Evolutionary conservation across 2,888 invertebrate species (phyloP).

Genomic region (Napeogenes sylphis): DNA sequence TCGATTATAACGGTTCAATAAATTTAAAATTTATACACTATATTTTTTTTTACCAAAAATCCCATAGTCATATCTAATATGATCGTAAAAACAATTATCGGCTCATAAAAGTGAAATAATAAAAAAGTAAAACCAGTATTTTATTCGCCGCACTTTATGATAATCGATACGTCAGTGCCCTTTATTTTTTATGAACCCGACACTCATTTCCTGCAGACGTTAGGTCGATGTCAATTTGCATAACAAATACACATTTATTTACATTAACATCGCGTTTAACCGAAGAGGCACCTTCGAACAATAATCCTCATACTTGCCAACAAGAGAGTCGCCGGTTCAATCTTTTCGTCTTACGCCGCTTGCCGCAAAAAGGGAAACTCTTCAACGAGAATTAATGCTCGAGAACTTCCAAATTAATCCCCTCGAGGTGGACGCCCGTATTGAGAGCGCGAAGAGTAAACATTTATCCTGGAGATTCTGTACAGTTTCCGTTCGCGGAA

Average conservation of each 20-base stretch:
- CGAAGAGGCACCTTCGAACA: conserved; percentile 21
- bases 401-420: conserved; percentile 68
- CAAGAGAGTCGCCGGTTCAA: conserved; percentile 46
- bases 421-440: conserved; percentile 57
- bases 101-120: no score
- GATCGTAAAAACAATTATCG: no score
- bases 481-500: conserved; percentile 49
- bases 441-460: conserved; percentile 56
- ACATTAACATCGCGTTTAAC: conserved; percentile 55
- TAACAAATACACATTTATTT: conserved; percentile 70
- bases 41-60: no score
- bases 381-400: conserved; percentile 55
- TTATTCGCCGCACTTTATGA: conserved; percentile 7
- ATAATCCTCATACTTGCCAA: conserved; percentile 16
- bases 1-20: no score
- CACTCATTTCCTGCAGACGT: conserved; percentile 62
- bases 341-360: conserved; percentile 44
- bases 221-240: conserved; percentile 66
- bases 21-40: no score
- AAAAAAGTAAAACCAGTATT: no score
- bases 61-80: no score
- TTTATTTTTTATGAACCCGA: conserved; percentile 45
- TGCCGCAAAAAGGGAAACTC: conserved; percentile 61
- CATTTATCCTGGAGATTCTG: conserved; percentile 48
- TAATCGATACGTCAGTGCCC: conserved; percentile 29